Base-by-base conservation (phyloP, 2,113 vertebrate species). In the Falco punctatus region DNA sequence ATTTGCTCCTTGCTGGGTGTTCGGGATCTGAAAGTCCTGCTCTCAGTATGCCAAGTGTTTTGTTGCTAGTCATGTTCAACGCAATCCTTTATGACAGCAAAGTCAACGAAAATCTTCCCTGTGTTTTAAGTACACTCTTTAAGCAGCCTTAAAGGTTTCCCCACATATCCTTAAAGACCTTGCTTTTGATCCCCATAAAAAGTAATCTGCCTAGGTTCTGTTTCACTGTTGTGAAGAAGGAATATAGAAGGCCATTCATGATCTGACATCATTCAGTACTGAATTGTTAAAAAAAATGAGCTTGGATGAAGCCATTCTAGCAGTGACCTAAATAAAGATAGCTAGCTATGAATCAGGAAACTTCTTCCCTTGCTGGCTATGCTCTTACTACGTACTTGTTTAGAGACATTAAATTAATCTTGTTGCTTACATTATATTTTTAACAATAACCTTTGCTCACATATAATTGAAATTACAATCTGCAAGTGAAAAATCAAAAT, bases 1-100 rank as follows among this genome's bases (percentile, higher is more conserved):
- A 97, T 95, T 96, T 97, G 71, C 93, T 97, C 91, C 94, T 97
- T 94, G 91, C 91, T 96, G 95, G n/a, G 91, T 95, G 94, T 95
- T 93, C 10, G 15, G 93, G 96, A 95, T 93, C 95, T 94, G 84
- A 92, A 94, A 97, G 91, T 97, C 91, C 94, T 88, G 64, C 51
- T 90, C 72, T 88, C 33, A n/a, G 74, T 86, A 88, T 90, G 93
- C 96, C 91, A 96, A 97, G 78, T 91, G 85, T 96, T 97, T 97
- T 96, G 96, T 94, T 96, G 59, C 67, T 74, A 82, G 67, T 78
- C 87, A 55, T 96, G 95, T 96, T 96, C 91, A 91, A 78, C 27
- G 0, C 89, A 88, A 94, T 92, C 87, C 44, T 97, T 96, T 95
- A 90, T 94, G 95, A 97, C 87, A 97, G 91, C 27, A 64, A 92